A percentile compares a stretch with the other conserved stretches of the same genome.
These are phyloP conservation scores for Sinocyclocheilus grahami DNA, from an alignment of 2,113 vertebrate genomes.

Conservation along the genomic window DNA sequence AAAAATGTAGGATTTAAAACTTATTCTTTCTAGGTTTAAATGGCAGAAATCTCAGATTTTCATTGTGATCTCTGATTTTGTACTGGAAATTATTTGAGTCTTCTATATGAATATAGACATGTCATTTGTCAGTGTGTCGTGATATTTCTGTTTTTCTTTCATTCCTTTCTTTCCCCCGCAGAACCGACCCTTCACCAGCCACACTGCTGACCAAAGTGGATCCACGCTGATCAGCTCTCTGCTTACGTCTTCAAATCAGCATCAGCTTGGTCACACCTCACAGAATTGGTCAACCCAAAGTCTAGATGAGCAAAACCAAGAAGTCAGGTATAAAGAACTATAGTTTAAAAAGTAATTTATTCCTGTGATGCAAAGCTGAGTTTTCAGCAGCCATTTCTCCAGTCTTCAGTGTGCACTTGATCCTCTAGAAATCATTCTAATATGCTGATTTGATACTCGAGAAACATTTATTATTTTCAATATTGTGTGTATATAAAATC, in stretches of 20 bases:
- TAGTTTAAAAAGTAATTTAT: neutral
- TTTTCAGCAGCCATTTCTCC: neutral
- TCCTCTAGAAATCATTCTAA: neutral
- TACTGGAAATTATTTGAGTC: neutral
- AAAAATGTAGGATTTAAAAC: neutral
- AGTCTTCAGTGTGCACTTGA: neutral
- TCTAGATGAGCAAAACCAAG: slow-evolving; percentile 48
- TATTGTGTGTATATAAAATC: no score
- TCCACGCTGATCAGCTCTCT: slow-evolving; percentile 20
- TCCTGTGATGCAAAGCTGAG: neutral
- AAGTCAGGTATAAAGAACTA: slow-evolving; percentile 41
- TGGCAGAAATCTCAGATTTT: neutral
- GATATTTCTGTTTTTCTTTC: neutral
- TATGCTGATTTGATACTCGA: neutral
- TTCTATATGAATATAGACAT: neutral
- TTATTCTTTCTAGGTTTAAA: neutral
- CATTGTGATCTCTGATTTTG: neutral
- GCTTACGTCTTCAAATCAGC: slow-evolving; percentile 24
- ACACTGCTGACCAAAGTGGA: slow-evolving; percentile 24
- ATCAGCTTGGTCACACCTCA: slow-evolving; percentile 10
- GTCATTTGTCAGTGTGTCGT: neutral
- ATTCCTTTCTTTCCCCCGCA: neutral
- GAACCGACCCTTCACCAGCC: slow-evolving; percentile 6
- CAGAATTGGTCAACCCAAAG: slow-evolving; percentile 36
- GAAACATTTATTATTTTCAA: neutral